Conservation (phyloP, 2,888 invertebrate species). For the Desoria tigrina region DNA sequence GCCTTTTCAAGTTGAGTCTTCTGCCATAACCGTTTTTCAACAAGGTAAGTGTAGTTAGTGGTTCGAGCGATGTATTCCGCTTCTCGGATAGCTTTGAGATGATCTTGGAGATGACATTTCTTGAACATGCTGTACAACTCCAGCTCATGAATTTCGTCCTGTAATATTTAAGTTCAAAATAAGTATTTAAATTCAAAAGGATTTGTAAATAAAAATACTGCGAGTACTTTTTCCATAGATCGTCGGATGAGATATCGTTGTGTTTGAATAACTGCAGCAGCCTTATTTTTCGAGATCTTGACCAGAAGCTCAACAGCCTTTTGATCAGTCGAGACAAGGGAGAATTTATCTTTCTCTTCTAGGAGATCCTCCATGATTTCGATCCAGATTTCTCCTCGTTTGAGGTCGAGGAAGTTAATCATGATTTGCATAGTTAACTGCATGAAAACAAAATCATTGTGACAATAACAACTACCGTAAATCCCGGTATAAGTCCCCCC, state of each 20-base stretch:
- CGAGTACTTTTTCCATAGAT: slow-evolving; percentile 40
- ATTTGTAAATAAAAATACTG: background rate
- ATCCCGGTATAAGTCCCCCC: no score
- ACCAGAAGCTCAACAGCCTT: slow-evolving; percentile 21
- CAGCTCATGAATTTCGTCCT: slow-evolving; percentile 44
- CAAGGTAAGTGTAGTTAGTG: slow-evolving; percentile 40
- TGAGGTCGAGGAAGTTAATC: slow-evolving; percentile 48
- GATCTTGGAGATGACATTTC: slow-evolving; percentile 48
- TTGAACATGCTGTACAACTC: slow-evolving; percentile 45
- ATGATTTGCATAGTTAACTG: slow-evolving; percentile 52
- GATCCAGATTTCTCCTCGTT: slow-evolving; percentile 43
- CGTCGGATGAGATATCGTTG: slow-evolving; percentile 45
- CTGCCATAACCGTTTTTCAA: slow-evolving; percentile 48
- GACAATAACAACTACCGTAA: background rate
- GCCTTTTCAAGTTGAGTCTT: slow-evolving; percentile 29
- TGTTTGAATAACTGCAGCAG: slow-evolving; percentile 42
- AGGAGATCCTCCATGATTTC: slow-evolving; percentile 41
- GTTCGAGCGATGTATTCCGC: slow-evolving; percentile 40
- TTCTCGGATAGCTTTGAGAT: slow-evolving; percentile 40
- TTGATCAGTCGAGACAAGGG: slow-evolving; percentile 31
- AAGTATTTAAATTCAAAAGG: background rate
- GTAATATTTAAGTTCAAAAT: slow-evolving; percentile 1
- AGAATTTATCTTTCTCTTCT: slow-evolving; percentile 14
- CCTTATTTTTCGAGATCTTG: slow-evolving; percentile 40
- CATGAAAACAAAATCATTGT: background rate